These are phyloP conservation scores for Pantherophis guttatus DNA, from an alignment of 2,113 vertebrate genomes.

Conservation along the genomic window DNA sequence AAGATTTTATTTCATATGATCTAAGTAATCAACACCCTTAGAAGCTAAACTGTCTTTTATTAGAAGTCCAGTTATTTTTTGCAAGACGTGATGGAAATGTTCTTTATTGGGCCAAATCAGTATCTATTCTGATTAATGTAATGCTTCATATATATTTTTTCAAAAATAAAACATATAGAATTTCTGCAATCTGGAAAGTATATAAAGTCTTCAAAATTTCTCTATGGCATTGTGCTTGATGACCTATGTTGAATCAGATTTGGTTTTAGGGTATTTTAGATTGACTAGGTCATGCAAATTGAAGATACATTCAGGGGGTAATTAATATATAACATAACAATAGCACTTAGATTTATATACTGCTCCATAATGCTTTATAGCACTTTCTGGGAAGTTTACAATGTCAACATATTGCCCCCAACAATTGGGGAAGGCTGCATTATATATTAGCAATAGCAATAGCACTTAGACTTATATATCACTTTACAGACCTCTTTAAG, in stretches of 20 bases:
- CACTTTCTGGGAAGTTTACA: background rate
- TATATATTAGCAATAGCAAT: no score
- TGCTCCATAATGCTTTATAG: background rate
- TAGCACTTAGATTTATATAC: background rate
- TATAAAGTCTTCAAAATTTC: background rate
- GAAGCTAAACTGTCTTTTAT: background rate
- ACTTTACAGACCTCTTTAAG: no score
- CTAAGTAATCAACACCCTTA: no score
- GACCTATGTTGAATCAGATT: background rate
- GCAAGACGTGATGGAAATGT: background rate
- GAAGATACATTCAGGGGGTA: conserved; percentile 26
- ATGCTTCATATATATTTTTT: background rate
- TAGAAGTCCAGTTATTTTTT: background rate
- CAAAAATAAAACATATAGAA: background rate
- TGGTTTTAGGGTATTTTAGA: background rate
- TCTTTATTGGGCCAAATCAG: background rate
- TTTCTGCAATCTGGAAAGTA: background rate
- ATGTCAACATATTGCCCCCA: background rate
- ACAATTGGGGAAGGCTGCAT: background rate
- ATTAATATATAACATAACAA: conserved; percentile 35
- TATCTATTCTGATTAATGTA: background rate
- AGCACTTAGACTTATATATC: no score
- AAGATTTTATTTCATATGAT: background rate
- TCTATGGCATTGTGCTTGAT: background rate
- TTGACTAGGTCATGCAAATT: conserved; percentile 32